Percentiles rank a stretch among this genome's conserved stretches.
These are phyloP conservation scores for Sternotherus odoratus DNA, from an alignment of 2,797 vertebrate species.

Conservation along the genomic window DNA sequence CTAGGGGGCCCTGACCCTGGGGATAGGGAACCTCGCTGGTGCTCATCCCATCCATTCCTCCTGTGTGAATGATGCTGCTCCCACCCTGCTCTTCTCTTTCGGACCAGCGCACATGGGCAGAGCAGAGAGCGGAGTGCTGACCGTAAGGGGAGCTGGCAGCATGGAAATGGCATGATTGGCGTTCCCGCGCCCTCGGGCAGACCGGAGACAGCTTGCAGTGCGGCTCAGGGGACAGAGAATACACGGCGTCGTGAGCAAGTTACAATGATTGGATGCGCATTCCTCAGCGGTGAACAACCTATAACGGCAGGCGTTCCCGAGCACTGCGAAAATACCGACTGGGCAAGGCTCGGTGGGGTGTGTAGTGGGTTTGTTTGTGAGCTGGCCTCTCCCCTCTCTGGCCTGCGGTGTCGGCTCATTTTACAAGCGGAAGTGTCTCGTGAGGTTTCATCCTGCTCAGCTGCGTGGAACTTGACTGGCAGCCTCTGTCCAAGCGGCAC, in stretches of 20 bases:
- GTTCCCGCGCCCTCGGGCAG: too few species aligned
- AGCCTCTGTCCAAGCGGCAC: background rate
- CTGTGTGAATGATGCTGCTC: background rate
- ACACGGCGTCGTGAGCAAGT: background rate
- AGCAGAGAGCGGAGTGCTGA: too few species aligned
- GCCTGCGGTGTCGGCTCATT: background rate
- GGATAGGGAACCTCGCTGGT: background rate
- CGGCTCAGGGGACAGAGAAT: background rate
- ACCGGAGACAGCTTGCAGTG: background rate
- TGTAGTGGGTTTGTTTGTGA: too few species aligned
- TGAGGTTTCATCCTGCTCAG: background rate
- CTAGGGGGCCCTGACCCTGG: background rate
- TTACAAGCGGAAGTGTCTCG: background rate
- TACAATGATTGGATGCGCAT: background rate
- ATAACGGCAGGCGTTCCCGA: background rate
- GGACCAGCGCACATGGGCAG: too few species aligned
- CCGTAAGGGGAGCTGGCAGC: background rate
- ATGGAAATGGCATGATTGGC: background rate
- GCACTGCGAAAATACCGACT: background rate
- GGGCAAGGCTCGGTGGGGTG: background rate
- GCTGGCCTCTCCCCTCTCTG: background rate
- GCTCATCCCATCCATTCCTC: background rate
- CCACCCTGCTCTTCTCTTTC: background rate
- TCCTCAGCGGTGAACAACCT: background rate
- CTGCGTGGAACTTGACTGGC: background rate